Conservation (phyloP, 2,113 vertebrate species). For the Lagopus leucura region DNA sequence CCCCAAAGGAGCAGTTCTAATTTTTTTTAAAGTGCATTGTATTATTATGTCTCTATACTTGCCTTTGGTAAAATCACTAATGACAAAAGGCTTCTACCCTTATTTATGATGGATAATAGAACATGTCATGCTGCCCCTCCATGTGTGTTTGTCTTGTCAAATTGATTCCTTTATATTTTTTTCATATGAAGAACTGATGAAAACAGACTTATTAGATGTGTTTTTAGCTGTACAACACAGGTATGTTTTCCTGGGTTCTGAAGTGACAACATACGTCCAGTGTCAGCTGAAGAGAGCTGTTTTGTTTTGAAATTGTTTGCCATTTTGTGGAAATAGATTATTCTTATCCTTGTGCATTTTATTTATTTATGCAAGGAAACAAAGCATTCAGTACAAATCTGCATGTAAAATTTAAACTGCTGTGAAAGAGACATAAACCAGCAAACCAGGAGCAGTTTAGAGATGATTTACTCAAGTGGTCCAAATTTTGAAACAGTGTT, state of each 20-base stretch:
- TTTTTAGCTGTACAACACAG: background rate
- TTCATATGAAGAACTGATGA: background rate
- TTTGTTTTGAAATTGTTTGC: slow-evolving; percentile 27
- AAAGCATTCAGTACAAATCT: background rate
- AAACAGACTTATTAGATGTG: background rate
- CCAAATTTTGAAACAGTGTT: slow-evolving; percentile 8
- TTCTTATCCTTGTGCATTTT: slow-evolving; percentile 20
- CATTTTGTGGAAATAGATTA: slow-evolving; percentile 5
- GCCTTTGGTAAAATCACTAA: background rate
- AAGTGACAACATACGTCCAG: background rate
- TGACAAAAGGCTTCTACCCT: background rate
- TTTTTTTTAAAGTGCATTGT: slow-evolving; percentile 37
- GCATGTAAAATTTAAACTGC: slow-evolving; percentile 17
- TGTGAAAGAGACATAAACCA: slow-evolving; percentile 3
- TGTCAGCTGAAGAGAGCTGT: background rate
- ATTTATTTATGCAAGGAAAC: slow-evolving; percentile 54
- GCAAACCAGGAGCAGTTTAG: background rate
- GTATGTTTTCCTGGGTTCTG: background rate
- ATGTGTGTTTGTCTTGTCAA: background rate
- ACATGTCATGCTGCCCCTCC: background rate
- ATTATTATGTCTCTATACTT: background rate
- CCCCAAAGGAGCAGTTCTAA: background rate
- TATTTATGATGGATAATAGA: background rate
- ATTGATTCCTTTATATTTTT: background rate
- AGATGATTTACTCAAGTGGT: background rate